Percentiles rank a stretch among this genome's conserved stretches.
Evolutionary conservation across 2,113 vertebrate genomes (phyloP).

Genomic region (Ascaphus truei): DNA sequence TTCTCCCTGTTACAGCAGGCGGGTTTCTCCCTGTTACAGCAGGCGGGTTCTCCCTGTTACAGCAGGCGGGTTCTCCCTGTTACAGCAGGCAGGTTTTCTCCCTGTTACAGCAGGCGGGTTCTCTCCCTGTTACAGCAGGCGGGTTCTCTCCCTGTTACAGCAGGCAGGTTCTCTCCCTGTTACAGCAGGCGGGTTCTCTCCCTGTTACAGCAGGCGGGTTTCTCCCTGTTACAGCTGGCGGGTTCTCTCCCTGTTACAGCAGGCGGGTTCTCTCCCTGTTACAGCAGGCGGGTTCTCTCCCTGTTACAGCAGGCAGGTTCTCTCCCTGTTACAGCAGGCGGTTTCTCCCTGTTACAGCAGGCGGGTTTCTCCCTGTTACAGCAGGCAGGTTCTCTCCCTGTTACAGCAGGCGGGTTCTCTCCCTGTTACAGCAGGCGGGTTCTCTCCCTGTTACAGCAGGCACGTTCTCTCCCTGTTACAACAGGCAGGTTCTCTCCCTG

Average conservation of each 20-base stretch:
- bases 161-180: background rate
- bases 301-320: no score
- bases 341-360: background rate
- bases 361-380: background rate
- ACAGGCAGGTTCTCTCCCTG: background rate
- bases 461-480: background rate
- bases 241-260: background rate
- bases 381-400: background rate
- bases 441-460: background rate
- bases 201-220: no score
- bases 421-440: background rate
- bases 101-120: no score
- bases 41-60: background rate
- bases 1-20: background rate
- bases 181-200: background rate
- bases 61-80: no score
- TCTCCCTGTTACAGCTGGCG: background rate
- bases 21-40: background rate
- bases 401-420: no score
- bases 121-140: background rate
- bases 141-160: background rate
- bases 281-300: background rate
- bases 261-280: background rate
- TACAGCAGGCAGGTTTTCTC: background rate
- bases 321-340: background rate